Percentiles rank a stretch among this genome's conserved stretches.
These are phyloP conservation scores for Malurus leucopterus DNA, from an alignment of 2,797 vertebrate species.

Conservation along the genomic window DNA sequence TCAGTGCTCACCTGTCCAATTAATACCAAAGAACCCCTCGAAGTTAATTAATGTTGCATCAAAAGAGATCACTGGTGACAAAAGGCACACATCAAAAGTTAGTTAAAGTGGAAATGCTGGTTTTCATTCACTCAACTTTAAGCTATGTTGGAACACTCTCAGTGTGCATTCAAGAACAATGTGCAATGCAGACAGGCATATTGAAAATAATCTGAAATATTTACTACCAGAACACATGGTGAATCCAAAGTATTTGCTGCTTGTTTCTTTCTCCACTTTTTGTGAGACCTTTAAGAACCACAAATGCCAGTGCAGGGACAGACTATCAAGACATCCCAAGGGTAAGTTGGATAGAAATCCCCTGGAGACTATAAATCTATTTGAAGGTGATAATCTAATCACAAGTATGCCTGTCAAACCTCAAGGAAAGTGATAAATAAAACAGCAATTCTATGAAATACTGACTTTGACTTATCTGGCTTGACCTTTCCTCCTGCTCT, in stretches of 20 bases:
- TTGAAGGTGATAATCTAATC: conserved; percentile 61
- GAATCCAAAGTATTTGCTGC: background rate
- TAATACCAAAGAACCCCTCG: background rate
- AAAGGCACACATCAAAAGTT: background rate
- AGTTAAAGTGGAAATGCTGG: background rate
- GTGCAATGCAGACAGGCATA: background rate
- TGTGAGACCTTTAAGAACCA: conserved; percentile 48
- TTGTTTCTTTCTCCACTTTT: conserved; percentile 8
- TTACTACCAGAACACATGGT: background rate
- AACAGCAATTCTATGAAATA: conserved; percentile 64
- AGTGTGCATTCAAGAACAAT: background rate
- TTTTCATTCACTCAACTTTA: background rate
- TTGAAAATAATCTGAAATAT: background rate
- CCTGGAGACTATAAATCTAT: conserved; percentile 54
- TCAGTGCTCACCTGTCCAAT: conserved; percentile 2
- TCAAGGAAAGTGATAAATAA: conserved; percentile 57
- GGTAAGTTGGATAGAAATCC: conserved; percentile 61
- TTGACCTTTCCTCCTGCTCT: conserved; percentile 51
- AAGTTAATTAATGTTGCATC: conserved; percentile 17
- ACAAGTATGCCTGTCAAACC: conserved; percentile 42
- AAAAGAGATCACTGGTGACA: background rate
- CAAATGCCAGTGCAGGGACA: background rate
- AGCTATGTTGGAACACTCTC: background rate
- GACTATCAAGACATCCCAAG: conserved; percentile 50
- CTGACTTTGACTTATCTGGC: conserved; percentile 51